Percentiles rank a stretch among this genome's conserved stretches.
Conservation (phyloP, 2,888 invertebrate species). For the Coecobrya sp. region DNA sequence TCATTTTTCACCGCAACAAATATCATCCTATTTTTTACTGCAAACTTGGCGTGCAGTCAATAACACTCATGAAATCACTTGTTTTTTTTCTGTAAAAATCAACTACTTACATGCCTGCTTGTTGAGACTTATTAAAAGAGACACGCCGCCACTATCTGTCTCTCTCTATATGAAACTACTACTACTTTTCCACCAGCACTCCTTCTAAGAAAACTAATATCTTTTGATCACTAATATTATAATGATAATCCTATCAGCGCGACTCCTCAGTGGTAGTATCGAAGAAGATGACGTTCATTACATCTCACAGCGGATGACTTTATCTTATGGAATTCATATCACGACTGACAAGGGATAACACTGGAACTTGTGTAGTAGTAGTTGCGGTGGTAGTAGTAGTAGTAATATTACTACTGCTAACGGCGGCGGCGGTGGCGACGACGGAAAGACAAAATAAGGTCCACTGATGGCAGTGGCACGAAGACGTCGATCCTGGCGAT, state of each 20-base stretch:
- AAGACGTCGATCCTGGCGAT: constrained; percentile 18
- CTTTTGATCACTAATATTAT: constrained; percentile 40
- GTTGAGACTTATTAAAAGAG: no score
- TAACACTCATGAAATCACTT: constrained; percentile 34
- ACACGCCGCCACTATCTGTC: background rate
- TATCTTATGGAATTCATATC: constrained; percentile 57
- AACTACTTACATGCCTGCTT: background rate
- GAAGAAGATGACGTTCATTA: constrained; percentile 20
- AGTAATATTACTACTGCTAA: background rate
- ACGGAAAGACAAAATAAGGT: constrained; percentile 21
- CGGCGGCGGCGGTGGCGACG: constrained; percentile 13
- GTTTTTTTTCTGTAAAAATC: background rate
- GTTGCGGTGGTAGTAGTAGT: background rate
- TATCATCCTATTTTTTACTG: background rate
- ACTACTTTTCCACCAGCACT: background rate
- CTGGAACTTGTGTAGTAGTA: constrained; percentile 37
- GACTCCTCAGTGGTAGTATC: constrained; percentile 16
- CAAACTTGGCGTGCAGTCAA: constrained; percentile 50
- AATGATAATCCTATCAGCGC: constrained; percentile 35
- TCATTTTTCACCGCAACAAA: constrained; percentile 5
- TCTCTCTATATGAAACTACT: background rate
- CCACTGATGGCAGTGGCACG: background rate
- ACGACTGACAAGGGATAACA: constrained; percentile 62
- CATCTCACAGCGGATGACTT: constrained; percentile 50
- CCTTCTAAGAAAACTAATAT: background rate